Percentiles rank a stretch among this genome's conserved stretches.
Conservation (phyloP, 2,888 invertebrate species). For the Achlya flavicornis region DNA sequence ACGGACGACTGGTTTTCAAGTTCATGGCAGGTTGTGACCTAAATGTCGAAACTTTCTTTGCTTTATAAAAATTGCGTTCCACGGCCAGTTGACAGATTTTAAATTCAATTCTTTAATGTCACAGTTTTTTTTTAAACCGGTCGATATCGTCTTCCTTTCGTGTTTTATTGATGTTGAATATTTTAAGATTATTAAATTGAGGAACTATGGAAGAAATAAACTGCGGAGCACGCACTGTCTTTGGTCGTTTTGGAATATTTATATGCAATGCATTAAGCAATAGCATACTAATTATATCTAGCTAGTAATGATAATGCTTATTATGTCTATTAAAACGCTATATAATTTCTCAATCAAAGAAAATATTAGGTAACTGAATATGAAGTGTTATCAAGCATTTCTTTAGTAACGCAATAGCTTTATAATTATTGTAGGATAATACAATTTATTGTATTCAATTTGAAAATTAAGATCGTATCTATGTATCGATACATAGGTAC, state of each 20-base stretch:
- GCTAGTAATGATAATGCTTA: neutral
- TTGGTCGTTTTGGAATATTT: neutral
- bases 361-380: neutral
- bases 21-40: conserved; percentile 74
- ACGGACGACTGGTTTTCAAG: conserved; percentile 62
- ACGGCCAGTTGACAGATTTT: conserved; percentile 45
- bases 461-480: neutral
- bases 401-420: neutral
- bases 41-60: conserved; percentile 70
- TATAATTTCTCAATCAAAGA: neutral
- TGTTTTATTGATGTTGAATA: neutral
- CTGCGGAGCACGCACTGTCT: neutral
- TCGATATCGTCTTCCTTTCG: neutral
- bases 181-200: neutral
- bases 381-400: neutral
- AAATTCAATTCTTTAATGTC: conserved; percentile 16
- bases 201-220: neutral
- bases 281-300: neutral
- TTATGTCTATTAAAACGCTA: neutral
- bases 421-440: neutral
- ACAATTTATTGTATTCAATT: neutral
- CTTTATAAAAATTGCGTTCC: conserved; percentile 54
- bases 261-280: neutral
- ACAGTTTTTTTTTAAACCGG: conserved; percentile 14
- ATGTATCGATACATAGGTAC: no score